A percentile compares a stretch with the other conserved stretches of the same genome.
phyloP scores from a whole-genome alignment of 2,113 vertebrate species.

The Halcyon malimbica region DNA sequence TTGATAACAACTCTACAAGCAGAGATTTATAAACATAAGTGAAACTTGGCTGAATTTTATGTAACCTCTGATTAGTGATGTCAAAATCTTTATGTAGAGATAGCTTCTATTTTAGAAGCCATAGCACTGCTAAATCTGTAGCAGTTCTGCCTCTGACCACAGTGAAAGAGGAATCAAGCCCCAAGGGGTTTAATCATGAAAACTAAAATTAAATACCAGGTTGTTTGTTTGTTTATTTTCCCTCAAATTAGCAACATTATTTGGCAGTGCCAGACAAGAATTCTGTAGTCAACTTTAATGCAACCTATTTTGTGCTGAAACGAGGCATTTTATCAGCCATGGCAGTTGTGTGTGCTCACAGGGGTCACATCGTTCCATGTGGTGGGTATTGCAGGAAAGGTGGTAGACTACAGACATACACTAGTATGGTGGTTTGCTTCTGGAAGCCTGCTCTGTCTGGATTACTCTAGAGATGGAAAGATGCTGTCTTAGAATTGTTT shows the following conservation, averaged over 20 bases:
- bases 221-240: not conserved
- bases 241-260: not conserved
- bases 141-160: not conserved
- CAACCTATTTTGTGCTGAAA: not conserved
- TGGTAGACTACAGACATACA: accelerated
- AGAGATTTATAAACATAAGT: not conserved
- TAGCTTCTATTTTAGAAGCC: not conserved
- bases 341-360: not conserved
- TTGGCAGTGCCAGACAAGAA: not conserved
- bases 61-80: not conserved
- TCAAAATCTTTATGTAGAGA: not conserved
- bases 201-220: not conserved
- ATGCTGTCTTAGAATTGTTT: not conserved
- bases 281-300: not conserved
- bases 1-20: not conserved
- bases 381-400: accelerated
- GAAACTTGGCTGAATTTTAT: not conserved
- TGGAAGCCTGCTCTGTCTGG: not conserved
- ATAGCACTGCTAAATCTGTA: not conserved
- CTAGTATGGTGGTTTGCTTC: not conserved
- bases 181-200: not conserved
- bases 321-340: accelerated
- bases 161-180: not conserved
- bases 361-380: accelerated
- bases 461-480: not conserved